Evolutionary conservation across 2,113 vertebrate species (phyloP), one percentile per base, ranked within the genome.

Genomic region (Onychostruthus taczanowskii): DNA sequence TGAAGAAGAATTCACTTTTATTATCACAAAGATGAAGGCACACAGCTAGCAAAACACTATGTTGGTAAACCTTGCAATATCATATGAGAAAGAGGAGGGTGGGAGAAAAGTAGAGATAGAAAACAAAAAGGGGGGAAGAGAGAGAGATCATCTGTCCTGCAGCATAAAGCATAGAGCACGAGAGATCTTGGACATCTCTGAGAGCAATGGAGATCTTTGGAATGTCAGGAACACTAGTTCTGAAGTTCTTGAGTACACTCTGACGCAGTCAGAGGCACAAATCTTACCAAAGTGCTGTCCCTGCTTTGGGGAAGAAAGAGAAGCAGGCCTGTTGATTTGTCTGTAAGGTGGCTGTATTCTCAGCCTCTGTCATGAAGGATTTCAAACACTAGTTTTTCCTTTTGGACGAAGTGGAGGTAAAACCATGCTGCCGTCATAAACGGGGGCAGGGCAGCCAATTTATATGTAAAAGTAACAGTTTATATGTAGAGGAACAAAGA

Each of bases 241-340:
- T 46, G 37, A 82, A 74, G 20, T n/a, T 70, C 30, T 41, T 12
- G 16, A 46, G 28, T 30, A 8, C 52, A 18, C 13, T 61, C 61
- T 0, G 0, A 30, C 10, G 30, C 27, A 44, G 11, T 50, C 12
- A 22, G 53, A 41, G 39, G 61, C 20, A 61, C 46, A 39, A n/a
- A n/a, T 39, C 52, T 33, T 66, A 43, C 23, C 33, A 30, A 53
- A 46, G 46, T 35, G 15, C 13, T 53, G 39, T 55, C 39, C 13
- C 39, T 68, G 16, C 33, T 68, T 53, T 52, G n/a, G 13, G 11
- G 13, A 68, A 28, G 69, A 59, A 52, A 82, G 61, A 52, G 24
- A 24, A 47, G 11, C 33, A 26, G 80, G 24, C 13, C 23, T 46
- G 10, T 41, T 61, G 61, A 18, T 39, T 68, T 68, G 24, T 53